These are phyloP conservation scores for Stratiomys singularior DNA, from an alignment of 2,888 invertebrate genomes.

Conservation along the genomic window DNA sequence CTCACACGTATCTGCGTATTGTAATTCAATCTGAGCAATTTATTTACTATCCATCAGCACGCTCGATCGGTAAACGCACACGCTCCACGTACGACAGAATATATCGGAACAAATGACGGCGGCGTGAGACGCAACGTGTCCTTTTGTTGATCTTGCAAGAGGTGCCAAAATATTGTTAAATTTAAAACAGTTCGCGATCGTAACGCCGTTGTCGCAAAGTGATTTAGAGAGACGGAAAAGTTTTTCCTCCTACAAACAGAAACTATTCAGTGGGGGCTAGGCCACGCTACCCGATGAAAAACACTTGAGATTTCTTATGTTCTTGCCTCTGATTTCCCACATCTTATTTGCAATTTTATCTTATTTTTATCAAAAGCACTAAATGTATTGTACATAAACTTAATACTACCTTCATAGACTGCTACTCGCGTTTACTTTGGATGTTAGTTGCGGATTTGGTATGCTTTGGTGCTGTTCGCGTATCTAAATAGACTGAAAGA, in stretches of 20 bases:
- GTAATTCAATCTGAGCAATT: conserved; percentile 10
- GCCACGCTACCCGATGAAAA: neutral
- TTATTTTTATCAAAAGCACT: conserved; percentile 32
- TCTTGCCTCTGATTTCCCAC: conserved; percentile 7
- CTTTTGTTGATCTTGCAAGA: conserved; percentile 49
- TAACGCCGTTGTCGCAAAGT: conserved; percentile 30
- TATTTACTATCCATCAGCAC: conserved; percentile 24
- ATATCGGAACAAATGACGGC: conserved; percentile 4
- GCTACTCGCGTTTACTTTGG: neutral
- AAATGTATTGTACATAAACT: conserved; percentile 7
- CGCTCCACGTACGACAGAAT: neutral
- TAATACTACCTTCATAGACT: neutral
- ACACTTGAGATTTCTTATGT: conserved; percentile 24
- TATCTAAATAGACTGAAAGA: neutral
- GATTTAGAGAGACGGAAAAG: conserved; percentile 24
- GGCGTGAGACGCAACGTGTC: conserved; percentile 22
- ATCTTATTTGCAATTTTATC: conserved; percentile 20
- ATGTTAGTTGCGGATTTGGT: neutral
- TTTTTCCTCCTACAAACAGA: conserved; percentile 22
- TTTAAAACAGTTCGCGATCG: conserved; percentile 48
- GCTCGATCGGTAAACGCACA: conserved; percentile 12
- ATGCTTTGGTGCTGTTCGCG: neutral
- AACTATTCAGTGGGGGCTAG: conserved; percentile 36
- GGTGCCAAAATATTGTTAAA: conserved; percentile 48
- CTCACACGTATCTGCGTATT: neutral